Base-by-base conservation (phyloP, 2,113 vertebrate genomes). In the Alethe castanea region DNA sequence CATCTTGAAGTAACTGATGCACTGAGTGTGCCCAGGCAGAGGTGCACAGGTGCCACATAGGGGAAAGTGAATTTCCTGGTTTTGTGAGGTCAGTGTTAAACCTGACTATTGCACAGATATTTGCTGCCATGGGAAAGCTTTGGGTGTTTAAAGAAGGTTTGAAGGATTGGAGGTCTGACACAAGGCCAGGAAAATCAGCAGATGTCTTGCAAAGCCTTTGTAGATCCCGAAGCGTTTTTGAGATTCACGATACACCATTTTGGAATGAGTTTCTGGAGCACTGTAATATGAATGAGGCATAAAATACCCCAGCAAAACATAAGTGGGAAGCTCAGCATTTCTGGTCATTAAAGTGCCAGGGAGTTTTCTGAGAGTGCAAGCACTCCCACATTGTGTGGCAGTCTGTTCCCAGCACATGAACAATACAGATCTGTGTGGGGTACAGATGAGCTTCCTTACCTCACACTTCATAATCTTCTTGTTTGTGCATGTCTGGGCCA, bases 371-470 rank as follows among this genome's bases (percentile, higher is more conserved):
- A 25, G 33, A 35, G 17, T 40, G 11, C 54, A 33, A 4, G 12
- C 29, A 15, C 6, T 19, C 47, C 12, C 14, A 44, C 3, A 4
- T 0, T 20, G 2, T 6, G 9, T 70, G 23, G 42, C 52, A 38
- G 3, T 12, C 35, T 81, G 28, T 28, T 81, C 16, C 47, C 9
- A 52, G 11, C 11, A 81, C 25, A 4, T 1, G 8, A 8, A 61
- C 38, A n/a, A 1, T 24, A 71, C 3, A 31, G 24, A 33, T 19
- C 44, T 67, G 4, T 22, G 24, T 18, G 20, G 10, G 17, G 23
- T 23, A 40, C n/a, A 38, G 15, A 19, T 11, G 14, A 73, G 42
- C 0, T 22, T 65, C 66, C 53, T 59, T 14, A 59, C 14, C 16
- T 85, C 19, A 35, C 36, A 36, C 5, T 12, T 13, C 5, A 19